phyloP scores from a whole-genome alignment of 2,113 vertebrate genomes.

The Aspiorhynchus laticeps region DNA sequence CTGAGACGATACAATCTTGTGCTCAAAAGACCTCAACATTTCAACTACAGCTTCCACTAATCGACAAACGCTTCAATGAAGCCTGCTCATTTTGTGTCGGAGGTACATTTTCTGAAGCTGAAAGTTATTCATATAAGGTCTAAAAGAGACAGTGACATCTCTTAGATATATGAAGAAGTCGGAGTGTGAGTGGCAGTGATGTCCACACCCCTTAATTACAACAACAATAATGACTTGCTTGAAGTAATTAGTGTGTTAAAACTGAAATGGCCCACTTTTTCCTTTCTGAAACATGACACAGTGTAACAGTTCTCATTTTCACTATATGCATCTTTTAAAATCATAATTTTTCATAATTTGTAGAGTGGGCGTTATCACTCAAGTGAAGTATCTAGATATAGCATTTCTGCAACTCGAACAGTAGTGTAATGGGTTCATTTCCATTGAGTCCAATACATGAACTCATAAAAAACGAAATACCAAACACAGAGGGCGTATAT shows the following conservation, averaged over 20 bases:
- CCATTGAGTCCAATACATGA: not conserved
- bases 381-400: not conserved
- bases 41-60: not conserved
- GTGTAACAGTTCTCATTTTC: not conserved
- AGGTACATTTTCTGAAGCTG: not conserved
- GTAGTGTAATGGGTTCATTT: not conserved
- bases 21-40: not conserved
- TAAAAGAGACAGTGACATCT: not conserved
- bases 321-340: not conserved
- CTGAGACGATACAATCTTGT: not conserved
- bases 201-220: not conserved
- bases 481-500: not conserved
- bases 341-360: not conserved
- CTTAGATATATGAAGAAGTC: not conserved
- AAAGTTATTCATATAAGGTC: not conserved
- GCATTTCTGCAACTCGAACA: not conserved
- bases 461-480: not conserved
- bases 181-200: not conserved
- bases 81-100: not conserved
- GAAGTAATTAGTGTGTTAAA: conserved; percentile 2
- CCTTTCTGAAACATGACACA: not conserved
- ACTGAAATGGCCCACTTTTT: not conserved
- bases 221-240: not conserved
- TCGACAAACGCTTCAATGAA: not conserved
- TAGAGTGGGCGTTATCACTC: not conserved